phyloP scores from a whole-genome alignment of 1,140 invertebrate species.

The silkworm (Bombyx mori) region ASM3026992v2 NC_085107.1:8636001-8636500 shows the following conservation, averaged over 20 bases:
- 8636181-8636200: slow-evolving; percentile 5
- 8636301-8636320: too few relatives aligned
- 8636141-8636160: slow-evolving; percentile 3
- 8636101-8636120: background rate
- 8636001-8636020: too few relatives aligned
- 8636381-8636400: too few relatives aligned
- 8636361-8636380: background rate
- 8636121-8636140: slow-evolving; percentile 4
- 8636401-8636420: too few relatives aligned
- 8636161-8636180: background rate
- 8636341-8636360: too few relatives aligned
- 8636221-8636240: background rate
- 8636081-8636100: slow-evolving; percentile 28
- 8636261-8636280: too few relatives aligned
- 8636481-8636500: too few relatives aligned
- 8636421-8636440: too few relatives aligned
- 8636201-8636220: background rate
- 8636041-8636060: slow-evolving; percentile 27
- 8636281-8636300: too few relatives aligned
- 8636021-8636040: slow-evolving; percentile 16
- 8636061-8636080: slow-evolving; percentile 26
- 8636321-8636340: too few relatives aligned
- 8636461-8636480: too few relatives aligned
- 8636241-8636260: background rate
- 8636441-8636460: too few relatives aligned